Evolutionary conservation across 1,140 invertebrate genomes (phyloP).

Genomic region (Akabosia matsudoensis): DNA sequence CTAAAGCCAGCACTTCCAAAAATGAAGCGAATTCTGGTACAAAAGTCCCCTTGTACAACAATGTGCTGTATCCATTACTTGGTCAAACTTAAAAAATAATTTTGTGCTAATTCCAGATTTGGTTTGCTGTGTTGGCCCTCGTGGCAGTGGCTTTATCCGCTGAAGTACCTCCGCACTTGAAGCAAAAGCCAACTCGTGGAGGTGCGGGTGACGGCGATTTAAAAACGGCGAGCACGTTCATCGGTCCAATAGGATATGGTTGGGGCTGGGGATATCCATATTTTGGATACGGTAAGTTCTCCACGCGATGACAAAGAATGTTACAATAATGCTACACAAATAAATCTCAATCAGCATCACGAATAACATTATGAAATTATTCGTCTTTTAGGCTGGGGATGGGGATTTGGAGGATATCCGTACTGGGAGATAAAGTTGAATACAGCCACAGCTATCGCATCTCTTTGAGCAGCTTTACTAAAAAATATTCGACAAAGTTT

Average conservation of each 20-base stretch:
- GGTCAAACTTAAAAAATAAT: slow-evolving; percentile 3
- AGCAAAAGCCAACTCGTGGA: neutral
- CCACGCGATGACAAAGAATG: neutral
- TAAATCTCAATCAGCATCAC: too few relatives aligned
- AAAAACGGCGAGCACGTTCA: neutral
- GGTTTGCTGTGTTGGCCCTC: neutral
- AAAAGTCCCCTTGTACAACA: neutral
- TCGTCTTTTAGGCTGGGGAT: too few relatives aligned
- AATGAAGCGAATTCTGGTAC: neutral
- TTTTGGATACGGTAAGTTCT: neutral
- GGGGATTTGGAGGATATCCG: too few relatives aligned
- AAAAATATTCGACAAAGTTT: too few relatives aligned
- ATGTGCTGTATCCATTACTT: too few relatives aligned
- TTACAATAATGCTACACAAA: neutral
- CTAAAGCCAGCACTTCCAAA: neutral
- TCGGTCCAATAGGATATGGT: neutral
- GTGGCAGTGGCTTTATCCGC: neutral
- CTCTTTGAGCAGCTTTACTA: too few relatives aligned
- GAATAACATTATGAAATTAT: too few relatives aligned
- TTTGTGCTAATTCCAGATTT: neutral
- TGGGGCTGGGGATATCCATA: slow-evolving; percentile 2
- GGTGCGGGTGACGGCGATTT: neutral
- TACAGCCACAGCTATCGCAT: too few relatives aligned
- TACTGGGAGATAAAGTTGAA: neutral
- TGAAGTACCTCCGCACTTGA: neutral